Conservation (phyloP, 2,113 vertebrate species). For the Anolis carolinensis region DNA sequence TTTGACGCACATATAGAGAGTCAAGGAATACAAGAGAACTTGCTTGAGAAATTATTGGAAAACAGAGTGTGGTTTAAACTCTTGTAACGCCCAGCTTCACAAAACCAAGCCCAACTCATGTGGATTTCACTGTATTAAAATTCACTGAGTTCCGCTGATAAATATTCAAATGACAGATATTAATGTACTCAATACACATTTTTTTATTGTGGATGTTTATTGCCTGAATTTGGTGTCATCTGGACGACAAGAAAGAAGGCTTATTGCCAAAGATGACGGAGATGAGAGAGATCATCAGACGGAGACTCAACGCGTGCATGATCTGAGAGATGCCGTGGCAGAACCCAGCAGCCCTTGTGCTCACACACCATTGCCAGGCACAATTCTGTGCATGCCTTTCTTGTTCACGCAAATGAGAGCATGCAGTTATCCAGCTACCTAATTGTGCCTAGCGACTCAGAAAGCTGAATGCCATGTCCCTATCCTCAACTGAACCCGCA, state of each 20-base stretch:
- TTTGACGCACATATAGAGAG: background rate
- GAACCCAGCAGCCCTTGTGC: background rate
- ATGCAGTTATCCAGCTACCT: constrained; percentile 17
- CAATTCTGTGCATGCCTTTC: background rate
- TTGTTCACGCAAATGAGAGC: constrained; percentile 7
- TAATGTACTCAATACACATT: background rate
- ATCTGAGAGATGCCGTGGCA: constrained; percentile 1
- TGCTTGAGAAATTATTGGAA: background rate
- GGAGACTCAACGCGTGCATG: background rate
- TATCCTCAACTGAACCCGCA: constrained; percentile 13
- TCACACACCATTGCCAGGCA: constrained; percentile 1
- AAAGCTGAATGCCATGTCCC: constrained; percentile 4
- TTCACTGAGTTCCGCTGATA: background rate
- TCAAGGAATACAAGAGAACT: background rate
- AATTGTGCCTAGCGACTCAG: constrained; percentile 17
- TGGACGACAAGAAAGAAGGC: background rate
- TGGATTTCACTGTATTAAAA: background rate
- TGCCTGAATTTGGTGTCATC: background rate
- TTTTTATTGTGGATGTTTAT: background rate
- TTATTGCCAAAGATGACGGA: background rate
- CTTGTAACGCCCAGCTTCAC: background rate
- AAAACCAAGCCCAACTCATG: background rate
- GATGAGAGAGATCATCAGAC: background rate
- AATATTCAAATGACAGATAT: background rate
- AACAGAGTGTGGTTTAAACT: too few relatives aligned